These are phyloP conservation scores for Spondyliosoma cantharus DNA, from an alignment of 2,797 vertebrate genomes.

Conservation along the genomic window DNA sequence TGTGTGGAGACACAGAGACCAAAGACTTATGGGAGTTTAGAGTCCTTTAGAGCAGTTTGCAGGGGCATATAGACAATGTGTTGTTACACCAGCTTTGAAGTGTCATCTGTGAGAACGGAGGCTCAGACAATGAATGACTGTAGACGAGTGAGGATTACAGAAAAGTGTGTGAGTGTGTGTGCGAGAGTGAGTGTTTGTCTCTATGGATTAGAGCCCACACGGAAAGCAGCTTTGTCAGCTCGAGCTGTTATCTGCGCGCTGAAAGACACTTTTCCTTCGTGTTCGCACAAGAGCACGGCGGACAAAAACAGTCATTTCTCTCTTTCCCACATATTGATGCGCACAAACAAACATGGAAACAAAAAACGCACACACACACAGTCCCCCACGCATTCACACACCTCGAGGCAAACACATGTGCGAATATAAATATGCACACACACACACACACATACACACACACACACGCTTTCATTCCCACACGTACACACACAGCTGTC, in stretches of 20 bases:
- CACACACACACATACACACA: conserved; percentile 13
- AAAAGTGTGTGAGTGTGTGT: conserved; percentile 71
- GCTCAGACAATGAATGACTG: conserved; percentile 79
- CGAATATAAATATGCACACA: conserved; percentile 36
- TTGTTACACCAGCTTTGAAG: conserved; percentile 80
- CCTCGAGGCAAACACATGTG: conserved; percentile 34
- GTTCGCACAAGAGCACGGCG: conserved; percentile 62
- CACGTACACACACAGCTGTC: conserved; percentile 53
- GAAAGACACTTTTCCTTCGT: conserved; percentile 75
- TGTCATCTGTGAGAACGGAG: conserved; percentile 78
- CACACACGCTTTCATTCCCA: conserved; percentile 9
- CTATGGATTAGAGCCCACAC: conserved; percentile 78
- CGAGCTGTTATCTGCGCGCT: conserved; percentile 72
- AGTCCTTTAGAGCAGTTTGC: conserved; percentile 75
- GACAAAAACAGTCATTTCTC: conserved; percentile 63
- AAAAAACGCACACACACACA: conserved; percentile 35
- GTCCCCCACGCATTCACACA: conserved; percentile 40
- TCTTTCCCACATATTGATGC: conserved; percentile 44
- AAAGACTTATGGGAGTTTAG: conserved; percentile 75
- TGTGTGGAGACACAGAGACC: conserved; percentile 66
- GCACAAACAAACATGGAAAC: conserved; percentile 34
- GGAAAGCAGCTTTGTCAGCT: conserved; percentile 79
- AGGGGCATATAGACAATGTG: conserved; percentile 77
- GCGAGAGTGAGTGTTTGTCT: conserved; percentile 76
- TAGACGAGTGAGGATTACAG: conserved; percentile 79